phyloP scores from a whole-genome alignment of 2,113 vertebrate genomes.

The Lanius collurio region DNA sequence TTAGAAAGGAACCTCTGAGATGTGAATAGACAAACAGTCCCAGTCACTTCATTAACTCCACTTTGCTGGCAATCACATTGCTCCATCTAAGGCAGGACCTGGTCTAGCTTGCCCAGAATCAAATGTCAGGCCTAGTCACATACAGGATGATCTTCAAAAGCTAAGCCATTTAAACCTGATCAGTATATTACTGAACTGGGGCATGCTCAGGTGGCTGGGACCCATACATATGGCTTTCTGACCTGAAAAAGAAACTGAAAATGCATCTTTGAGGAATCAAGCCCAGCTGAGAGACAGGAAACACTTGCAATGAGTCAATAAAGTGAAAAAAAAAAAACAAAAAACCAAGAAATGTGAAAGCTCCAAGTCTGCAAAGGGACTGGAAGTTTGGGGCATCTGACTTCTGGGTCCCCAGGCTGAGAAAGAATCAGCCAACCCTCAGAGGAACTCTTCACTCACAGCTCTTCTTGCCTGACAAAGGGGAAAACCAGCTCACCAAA shows the following conservation, averaged over 20 bases:
- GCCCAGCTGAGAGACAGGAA: not conserved
- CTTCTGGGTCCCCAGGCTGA: not conserved
- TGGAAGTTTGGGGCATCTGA: not conserved
- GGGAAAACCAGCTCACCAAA: not conserved
- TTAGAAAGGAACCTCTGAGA: not conserved
- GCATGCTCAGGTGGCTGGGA: fast-evolving
- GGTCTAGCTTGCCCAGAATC: not conserved
- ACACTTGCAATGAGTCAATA: not conserved
- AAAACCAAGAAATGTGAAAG: not conserved
- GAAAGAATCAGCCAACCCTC: not conserved
- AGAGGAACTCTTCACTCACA: not conserved
- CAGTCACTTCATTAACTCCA: not conserved
- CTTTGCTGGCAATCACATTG: not conserved
- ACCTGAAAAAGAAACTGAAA: not conserved
- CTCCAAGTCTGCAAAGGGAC: not conserved
- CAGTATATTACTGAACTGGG: not conserved
- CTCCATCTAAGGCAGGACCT: not conserved
- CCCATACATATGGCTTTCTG: not conserved
- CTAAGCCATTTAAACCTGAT: not conserved
- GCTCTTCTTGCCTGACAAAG: not conserved
- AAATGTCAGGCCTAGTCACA: not conserved
- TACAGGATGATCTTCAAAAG: not conserved
- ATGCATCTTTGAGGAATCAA: not conserved
- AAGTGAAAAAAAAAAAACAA: not conserved
- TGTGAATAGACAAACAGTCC: not conserved